A percentile compares a stretch with the other conserved stretches of the same genome.
phyloP scores from a whole-genome alignment of 2,797 vertebrate species.

The Pangasius macronema region DNA sequence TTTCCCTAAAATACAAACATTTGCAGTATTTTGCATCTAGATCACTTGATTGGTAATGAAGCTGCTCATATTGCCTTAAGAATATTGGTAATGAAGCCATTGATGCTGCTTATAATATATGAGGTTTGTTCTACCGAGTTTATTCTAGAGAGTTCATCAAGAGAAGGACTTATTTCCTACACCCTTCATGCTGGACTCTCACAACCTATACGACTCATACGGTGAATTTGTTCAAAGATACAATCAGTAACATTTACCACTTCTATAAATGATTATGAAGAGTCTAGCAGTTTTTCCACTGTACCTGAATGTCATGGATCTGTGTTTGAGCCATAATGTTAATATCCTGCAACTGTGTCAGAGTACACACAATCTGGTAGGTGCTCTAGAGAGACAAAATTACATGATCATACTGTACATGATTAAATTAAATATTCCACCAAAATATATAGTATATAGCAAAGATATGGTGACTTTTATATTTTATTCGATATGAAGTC shows the following conservation, averaged over 20 bases:
- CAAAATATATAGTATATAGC: background rate
- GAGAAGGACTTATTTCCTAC: background rate
- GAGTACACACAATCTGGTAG: constrained; percentile 39
- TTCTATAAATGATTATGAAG: background rate
- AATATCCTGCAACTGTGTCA: constrained; percentile 48
- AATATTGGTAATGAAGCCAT: background rate
- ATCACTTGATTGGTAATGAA: background rate
- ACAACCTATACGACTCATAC: background rate
- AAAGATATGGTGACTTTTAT: background rate
- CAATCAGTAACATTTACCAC: background rate
- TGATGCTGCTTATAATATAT: background rate
- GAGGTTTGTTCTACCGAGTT: background rate
- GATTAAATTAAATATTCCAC: background rate
- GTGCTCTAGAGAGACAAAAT: constrained; percentile 3
- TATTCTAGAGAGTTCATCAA: background rate
- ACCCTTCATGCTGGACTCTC: background rate
- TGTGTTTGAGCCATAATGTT: constrained; percentile 24
- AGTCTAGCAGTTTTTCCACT: background rate
- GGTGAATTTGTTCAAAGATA: background rate
- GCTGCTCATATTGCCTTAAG: background rate
- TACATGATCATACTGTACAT: background rate
- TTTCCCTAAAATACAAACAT: background rate
- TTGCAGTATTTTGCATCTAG: background rate
- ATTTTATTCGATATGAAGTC: background rate
- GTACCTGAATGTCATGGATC: constrained; percentile 55